phyloP scores from a whole-genome alignment of 2,113 vertebrate genomes.

The Hippocampus abdominalis region DNA sequence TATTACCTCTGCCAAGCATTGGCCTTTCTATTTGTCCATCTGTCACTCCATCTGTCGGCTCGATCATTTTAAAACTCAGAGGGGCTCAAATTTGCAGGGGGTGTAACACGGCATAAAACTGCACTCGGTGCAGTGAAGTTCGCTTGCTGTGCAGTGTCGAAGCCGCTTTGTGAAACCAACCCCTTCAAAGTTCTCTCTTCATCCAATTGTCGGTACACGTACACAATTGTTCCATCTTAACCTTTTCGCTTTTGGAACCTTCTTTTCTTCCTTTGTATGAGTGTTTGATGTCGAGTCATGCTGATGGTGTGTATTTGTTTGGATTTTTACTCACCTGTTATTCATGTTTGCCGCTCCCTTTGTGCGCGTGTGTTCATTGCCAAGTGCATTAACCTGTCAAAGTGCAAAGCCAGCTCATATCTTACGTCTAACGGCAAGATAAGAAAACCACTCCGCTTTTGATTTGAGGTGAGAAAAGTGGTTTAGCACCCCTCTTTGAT shows the following conservation, averaged over 20 bases:
- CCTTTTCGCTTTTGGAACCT: not conserved
- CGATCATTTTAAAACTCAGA: not conserved
- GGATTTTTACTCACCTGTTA: conserved; percentile 10
- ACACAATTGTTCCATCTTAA: no score
- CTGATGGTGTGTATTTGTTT: conserved; percentile 21
- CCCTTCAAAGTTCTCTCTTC: not conserved
- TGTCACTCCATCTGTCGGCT: conserved; percentile 3
- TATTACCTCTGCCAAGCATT: not conserved
- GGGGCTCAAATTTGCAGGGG: not conserved
- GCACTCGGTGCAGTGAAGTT: not conserved
- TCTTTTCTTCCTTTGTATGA: not conserved
- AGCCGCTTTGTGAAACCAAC: not conserved
- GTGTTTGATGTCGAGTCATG: not conserved
- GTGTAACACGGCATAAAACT: not conserved
- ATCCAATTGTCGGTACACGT: not conserved
- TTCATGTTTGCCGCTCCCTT: conserved; percentile 1
- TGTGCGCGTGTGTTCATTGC: conserved; percentile 11
- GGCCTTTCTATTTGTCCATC: not conserved
- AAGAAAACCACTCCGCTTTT: conserved; percentile 64
- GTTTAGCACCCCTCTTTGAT: conserved; percentile 56
- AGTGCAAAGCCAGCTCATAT: conserved; percentile 50
- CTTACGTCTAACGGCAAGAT: conserved; percentile 61
- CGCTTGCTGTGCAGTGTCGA: not conserved
- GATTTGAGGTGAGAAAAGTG: conserved; percentile 61
- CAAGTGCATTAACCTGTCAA: conserved; percentile 54